Evolutionary conservation across 2,888 invertebrate genomes (phyloP).

Genomic region (Drosophila subquinaria): DNA sequence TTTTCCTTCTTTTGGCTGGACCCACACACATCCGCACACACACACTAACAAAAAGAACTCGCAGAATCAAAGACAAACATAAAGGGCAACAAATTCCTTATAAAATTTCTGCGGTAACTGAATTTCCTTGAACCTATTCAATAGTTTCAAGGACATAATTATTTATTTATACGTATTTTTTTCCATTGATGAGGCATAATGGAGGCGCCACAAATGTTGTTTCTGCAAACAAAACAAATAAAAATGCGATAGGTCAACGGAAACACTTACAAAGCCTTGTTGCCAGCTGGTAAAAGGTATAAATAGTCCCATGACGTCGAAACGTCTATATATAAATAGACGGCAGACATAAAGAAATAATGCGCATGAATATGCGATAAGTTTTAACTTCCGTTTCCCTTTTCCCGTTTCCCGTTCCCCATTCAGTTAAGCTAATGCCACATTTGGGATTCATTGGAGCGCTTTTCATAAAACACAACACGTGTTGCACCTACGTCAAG

Average conservation of each 20-base stretch:
- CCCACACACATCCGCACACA: slow-evolving; percentile 6
- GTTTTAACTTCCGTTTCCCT: slow-evolving; percentile 23
- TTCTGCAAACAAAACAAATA: slow-evolving; percentile 11
- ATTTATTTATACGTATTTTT: slow-evolving; percentile 68
- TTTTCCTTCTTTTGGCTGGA: slow-evolving; percentile 53
- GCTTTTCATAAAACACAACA: slow-evolving; percentile 3
- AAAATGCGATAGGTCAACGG: slow-evolving; percentile 49
- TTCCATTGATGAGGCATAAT: slow-evolving; percentile 46
- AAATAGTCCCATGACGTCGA: slow-evolving; percentile 49
- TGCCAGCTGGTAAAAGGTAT: slow-evolving; percentile 31
- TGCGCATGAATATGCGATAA: slow-evolving; percentile 47
- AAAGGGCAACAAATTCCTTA: slow-evolving; percentile 14
- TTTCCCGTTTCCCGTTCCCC: neutral
- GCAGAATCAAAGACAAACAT: slow-evolving; percentile 10
- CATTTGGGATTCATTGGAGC: slow-evolving; percentile 20
- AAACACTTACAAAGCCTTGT: slow-evolving; percentile 38
- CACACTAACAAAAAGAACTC: neutral
- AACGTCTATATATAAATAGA: slow-evolving; percentile 46
- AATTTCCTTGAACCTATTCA: slow-evolving; percentile 31
- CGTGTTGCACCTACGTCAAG: slow-evolving; percentile 7
- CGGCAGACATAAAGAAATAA: slow-evolving; percentile 14
- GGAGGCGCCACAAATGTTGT: slow-evolving; percentile 21
- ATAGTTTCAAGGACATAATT: slow-evolving; percentile 64
- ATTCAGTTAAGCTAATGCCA: slow-evolving; percentile 28
- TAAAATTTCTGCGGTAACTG: slow-evolving; percentile 36